Evolutionary conservation across 2,113 vertebrate species (phyloP).

Genomic region (Pomatostomus ruficeps): DNA sequence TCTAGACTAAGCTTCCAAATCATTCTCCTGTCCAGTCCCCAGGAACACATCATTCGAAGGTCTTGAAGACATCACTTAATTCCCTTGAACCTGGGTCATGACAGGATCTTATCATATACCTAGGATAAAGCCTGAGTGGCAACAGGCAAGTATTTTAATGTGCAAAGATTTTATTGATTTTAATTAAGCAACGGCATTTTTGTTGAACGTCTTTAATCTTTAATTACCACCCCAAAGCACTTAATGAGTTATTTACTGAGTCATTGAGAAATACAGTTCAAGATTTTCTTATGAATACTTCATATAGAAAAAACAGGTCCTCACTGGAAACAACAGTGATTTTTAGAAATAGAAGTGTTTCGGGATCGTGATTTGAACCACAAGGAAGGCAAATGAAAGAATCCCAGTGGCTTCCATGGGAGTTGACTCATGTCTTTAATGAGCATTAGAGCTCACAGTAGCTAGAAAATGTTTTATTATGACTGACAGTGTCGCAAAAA

Average conservation of each 20-base stretch:
- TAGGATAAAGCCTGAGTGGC: not conserved
- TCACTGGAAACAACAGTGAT: not conserved
- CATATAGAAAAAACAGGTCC: not conserved
- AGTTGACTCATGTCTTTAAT: not conserved
- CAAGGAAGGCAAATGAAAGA: not conserved
- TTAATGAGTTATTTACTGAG: slow-evolving; percentile 22
- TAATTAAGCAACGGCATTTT: slow-evolving; percentile 12
- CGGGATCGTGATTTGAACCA: not conserved
- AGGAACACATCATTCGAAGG: not conserved
- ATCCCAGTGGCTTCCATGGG: not conserved
- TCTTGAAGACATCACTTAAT: not conserved
- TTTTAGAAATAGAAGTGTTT: not conserved
- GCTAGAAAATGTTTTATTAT: not conserved
- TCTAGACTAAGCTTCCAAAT: not conserved
- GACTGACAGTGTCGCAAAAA: not conserved
- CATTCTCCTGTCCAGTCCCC: not conserved
- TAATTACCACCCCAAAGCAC: slow-evolving; percentile 12
- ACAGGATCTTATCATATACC: not conserved
- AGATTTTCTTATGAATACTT: slow-evolving; percentile 16
- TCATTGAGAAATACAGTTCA: not conserved
- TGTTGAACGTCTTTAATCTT: slow-evolving; percentile 19
- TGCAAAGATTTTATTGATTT: slow-evolving; percentile 9
- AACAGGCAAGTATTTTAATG: slow-evolving; percentile 16
- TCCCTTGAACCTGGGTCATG: not conserved
- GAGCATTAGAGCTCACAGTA: not conserved